Evolutionary conservation across 2,113 vertebrate species (phyloP), one percentile per base, ranked within the genome.

Genomic region (Okapia johnstoni): DNA sequence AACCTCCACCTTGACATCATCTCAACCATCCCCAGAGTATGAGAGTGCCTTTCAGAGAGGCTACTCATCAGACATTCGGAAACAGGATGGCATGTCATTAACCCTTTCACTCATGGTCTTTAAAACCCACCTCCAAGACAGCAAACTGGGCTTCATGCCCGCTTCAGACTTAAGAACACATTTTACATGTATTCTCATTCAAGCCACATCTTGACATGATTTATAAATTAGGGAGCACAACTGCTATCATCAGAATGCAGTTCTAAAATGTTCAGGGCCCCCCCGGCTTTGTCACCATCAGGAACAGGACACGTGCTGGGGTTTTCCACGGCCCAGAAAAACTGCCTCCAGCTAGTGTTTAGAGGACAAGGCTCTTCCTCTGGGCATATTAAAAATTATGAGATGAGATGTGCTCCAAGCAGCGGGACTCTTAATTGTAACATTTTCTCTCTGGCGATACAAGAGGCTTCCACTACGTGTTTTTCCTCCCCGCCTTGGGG

Each of bases 241-340:
- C n/a, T 87, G 33, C 87, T 96, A 81, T 48, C 88, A 81, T 48
- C 88, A 95, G 85, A 96, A 97, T 95, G 92, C 84, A 50, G 73
- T 92, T 90, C 85, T 85, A 70, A 94, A 92, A 88, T 77, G 70
- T 83, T 54, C 63, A 81, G 84, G 54, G 63, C 26, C 66, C 63
- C 66, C 52, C 36, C 81, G 80, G 66, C 81, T 93, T 90, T 90
- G 55, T 93, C 85, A 83, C 61, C 28, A 36, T 4, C 43, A 2
- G 80, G 43, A 48, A 96, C 8, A 94, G 46, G 89, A 89, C 58
- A 50, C 11, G 79, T 11, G 23, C 28, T 57, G 66, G 84, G 0
- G 3, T 93, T 76, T 90, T 61, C 58, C 33, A n/a, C 1, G 6
- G 58, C 81, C 40, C 55, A 66, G 60, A 10, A 80, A 86, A 89